phyloP scores from a whole-genome alignment of 1,140 invertebrate genomes.

The Pseudomyrmex gracilis region DNA sequence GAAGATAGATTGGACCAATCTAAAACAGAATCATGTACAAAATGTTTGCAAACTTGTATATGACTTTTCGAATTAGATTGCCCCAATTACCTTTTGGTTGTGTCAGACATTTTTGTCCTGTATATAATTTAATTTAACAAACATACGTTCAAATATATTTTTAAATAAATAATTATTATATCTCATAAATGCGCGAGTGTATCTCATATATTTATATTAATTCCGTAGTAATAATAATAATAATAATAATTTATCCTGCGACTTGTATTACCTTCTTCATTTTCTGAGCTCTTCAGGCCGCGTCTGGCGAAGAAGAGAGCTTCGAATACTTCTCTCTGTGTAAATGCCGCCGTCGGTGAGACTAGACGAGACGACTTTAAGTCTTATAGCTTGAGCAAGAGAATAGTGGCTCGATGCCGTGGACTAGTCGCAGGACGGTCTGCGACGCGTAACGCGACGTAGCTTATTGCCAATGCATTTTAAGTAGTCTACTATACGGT shows the following conservation, averaged over 20 bases:
- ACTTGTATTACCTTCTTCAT: constrained; percentile 1
- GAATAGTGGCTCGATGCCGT: constrained; percentile 67
- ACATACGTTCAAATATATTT: too few species aligned
- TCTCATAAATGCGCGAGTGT: too few species aligned
- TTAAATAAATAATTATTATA: too few species aligned
- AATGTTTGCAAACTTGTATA: too few species aligned
- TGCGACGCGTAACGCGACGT: constrained; percentile 80
- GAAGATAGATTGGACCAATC: too few species aligned
- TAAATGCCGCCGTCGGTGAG: constrained; percentile 47
- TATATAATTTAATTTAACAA: too few species aligned
- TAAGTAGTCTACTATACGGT: constrained; percentile 82
- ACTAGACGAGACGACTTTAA: constrained; percentile 74
- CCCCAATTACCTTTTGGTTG: too few species aligned
- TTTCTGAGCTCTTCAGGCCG: background rate
- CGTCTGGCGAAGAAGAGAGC: background rate
- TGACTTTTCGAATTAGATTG: too few species aligned
- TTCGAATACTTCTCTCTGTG: constrained; percentile 20
- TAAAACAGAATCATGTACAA: too few species aligned
- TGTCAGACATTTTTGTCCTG: too few species aligned
- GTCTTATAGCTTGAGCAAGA: constrained; percentile 67
- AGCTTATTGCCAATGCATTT: constrained; percentile 85
- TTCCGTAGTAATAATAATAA: too few species aligned
- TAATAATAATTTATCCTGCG: background rate
- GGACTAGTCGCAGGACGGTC: constrained; percentile 76
- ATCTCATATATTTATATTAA: too few species aligned